Conservation (phyloP, 2,113 vertebrate genomes). For the Lipotes vexillifer region DNA sequence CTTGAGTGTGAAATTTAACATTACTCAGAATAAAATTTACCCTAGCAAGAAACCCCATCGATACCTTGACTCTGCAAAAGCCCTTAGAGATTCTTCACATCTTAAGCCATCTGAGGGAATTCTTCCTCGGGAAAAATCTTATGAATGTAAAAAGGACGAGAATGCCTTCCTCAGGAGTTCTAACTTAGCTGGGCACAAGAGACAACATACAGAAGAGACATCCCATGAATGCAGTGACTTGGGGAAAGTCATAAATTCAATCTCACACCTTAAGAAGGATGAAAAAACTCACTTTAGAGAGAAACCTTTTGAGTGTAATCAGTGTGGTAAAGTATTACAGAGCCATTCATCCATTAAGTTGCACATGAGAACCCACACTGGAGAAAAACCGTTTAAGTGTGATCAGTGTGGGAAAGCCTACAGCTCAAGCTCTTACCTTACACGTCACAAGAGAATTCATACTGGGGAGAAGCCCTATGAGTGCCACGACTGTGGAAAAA, state of each 20-base stretch:
- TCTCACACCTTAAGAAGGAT: not conserved
- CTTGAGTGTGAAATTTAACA: not conserved
- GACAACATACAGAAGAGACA: not conserved
- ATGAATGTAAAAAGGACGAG: not conserved
- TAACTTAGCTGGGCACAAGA: not conserved
- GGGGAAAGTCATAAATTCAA: not conserved
- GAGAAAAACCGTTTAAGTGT: not conserved
- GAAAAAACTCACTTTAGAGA: not conserved
- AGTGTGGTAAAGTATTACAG: slow-evolving; percentile 40
- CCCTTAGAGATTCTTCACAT: not conserved
- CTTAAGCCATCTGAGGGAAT: not conserved
- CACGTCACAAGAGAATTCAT: not conserved
- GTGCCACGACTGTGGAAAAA: not conserved
- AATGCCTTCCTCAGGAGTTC: slow-evolving; percentile 5
- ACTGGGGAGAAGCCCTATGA: not conserved
- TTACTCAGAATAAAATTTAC: not conserved
- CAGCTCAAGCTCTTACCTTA: not conserved
- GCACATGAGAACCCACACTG: slow-evolving; percentile 23
- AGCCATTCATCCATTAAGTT: not conserved
- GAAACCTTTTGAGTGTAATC: slow-evolving; percentile 18
- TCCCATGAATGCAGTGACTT: not conserved
- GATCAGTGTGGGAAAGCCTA: slow-evolving; percentile 18
- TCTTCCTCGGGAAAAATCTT: not conserved
- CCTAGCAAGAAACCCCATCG: not conserved
- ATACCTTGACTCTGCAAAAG: not conserved